Conservation (phyloP, 2,888 invertebrate genomes). For the Drosophila formosana region DNA sequence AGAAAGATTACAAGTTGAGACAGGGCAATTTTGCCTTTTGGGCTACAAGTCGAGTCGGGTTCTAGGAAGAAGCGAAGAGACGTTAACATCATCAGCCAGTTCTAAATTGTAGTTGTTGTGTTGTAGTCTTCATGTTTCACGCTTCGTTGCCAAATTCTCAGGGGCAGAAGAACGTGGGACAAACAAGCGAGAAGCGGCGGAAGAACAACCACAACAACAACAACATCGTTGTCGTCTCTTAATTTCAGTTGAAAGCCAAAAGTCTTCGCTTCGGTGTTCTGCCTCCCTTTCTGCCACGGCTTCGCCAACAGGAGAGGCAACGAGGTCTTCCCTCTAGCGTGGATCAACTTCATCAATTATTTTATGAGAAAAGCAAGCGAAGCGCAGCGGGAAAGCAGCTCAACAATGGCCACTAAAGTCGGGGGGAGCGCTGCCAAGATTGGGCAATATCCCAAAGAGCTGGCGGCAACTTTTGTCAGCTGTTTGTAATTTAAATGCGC, state of each 20-base stretch:
- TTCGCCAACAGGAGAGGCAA: neutral
- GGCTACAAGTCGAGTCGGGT: conserved; percentile 44
- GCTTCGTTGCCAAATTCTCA: conserved; percentile 81
- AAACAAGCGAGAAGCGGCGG: conserved; percentile 12
- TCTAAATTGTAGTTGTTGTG: conserved; percentile 7
- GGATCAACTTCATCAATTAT: conserved; percentile 73
- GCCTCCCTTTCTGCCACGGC: conserved; percentile 23
- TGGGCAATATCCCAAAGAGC: conserved; percentile 61
- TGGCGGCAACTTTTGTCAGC: conserved; percentile 72
- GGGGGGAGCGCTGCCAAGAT: conserved; percentile 34
- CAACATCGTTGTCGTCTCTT: conserved; percentile 46
- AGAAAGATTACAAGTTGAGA: conserved; percentile 48
- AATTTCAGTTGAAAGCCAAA: conserved; percentile 69
- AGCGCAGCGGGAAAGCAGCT: conserved; percentile 58
- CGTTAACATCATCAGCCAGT: conserved; percentile 28
- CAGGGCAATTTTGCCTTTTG: conserved; percentile 43
- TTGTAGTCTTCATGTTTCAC: conserved; percentile 71
- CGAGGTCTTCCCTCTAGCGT: conserved; percentile 21
- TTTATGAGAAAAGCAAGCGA: conserved; percentile 75
- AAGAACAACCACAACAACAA: conserved; percentile 10
- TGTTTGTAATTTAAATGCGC: conserved; percentile 78
- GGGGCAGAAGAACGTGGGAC: conserved; percentile 58
- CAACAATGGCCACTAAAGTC: conserved; percentile 32
- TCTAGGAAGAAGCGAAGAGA: conserved; percentile 45
- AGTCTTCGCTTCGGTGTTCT: conserved; percentile 48